Evolutionary conservation across 2,113 vertebrate species (phyloP), one percentile per base, ranked within the genome.

Genomic region (Dryoscopus gambensis): DNA sequence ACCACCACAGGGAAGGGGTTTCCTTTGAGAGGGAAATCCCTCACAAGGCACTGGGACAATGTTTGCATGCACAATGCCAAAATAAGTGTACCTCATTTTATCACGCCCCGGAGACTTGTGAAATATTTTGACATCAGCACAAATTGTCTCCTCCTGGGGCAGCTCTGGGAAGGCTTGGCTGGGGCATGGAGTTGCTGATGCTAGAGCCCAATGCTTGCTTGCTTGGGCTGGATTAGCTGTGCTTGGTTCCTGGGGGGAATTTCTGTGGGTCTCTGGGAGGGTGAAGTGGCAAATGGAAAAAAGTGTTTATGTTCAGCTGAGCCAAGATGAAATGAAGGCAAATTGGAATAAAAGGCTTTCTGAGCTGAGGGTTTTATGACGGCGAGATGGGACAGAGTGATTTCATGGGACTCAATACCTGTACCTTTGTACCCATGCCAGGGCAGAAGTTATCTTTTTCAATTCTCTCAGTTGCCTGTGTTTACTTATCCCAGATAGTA

Each of bases 141-240:
- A 55, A 74, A 53, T 42, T 15, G 14, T 37, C 21, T 71, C 4
- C 46, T 76, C 37, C n/a, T 6, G 13, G 22, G 47, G 20, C 22
- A 31, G 81, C 39, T 3, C 3, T 56, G 56, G 74, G 56, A 70
- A 47, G 50, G 64, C 47, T 86, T 0, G 0, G 15, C 7, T 31
- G 27, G 28, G 59, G 28, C 1, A 1, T 0, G 0, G 22, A 49
- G 22, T 22, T 55, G 39, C 14, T 2, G 6, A 20, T 46, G 39
- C 57, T 42, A 33, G 27, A 79, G 60, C 44, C 33, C 1, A 3
- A 15, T 0, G 2, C 55, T 63, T 0, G 2, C 55, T 63, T 73
- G 17, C 40, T 44, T 40, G 40, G 42, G 25, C 50, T 35, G 19
- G 40, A 11, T 62, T 30, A 40, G 49, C 50, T 65, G 25, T 56